Conservation (phyloP, 2,888 invertebrate species). For the Drosophila niveifrons region DNA sequence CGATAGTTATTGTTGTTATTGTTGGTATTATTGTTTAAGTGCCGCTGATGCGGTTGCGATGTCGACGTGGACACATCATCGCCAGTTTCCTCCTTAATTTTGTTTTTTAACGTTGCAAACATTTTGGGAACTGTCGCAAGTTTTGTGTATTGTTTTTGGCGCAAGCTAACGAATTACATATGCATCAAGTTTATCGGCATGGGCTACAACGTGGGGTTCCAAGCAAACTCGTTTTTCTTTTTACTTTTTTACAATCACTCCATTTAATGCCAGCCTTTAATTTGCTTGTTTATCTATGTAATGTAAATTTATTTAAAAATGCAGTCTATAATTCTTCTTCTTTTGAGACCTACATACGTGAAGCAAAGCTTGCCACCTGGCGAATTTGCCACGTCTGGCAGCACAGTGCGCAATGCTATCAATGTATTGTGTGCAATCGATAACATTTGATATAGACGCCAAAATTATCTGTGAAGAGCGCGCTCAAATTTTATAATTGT, state of each 20-base stretch:
- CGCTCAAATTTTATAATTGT: slow-evolving; percentile 68
- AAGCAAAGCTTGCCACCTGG: slow-evolving; percentile 55
- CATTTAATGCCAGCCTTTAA: slow-evolving; percentile 42
- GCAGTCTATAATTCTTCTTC: slow-evolving; percentile 51
- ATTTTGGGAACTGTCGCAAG: slow-evolving; percentile 85
- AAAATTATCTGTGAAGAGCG: slow-evolving; percentile 67
- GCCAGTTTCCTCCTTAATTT: slow-evolving; percentile 95
- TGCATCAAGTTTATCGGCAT: slow-evolving; percentile 28
- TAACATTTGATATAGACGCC: slow-evolving; percentile 62
- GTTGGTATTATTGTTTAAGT: slow-evolving; percentile 59
- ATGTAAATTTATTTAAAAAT: slow-evolving; percentile 74
- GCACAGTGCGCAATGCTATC: slow-evolving; percentile 7
- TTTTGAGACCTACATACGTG: slow-evolving; percentile 31
- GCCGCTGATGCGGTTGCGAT: slow-evolving; percentile 60
- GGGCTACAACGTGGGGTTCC: slow-evolving; percentile 24
- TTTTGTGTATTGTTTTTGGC: slow-evolving; percentile 19
- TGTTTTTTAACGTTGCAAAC: slow-evolving; percentile 95
- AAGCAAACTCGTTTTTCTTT: background rate
- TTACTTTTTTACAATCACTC: slow-evolving; percentile 59
- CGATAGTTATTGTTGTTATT: slow-evolving; percentile 82
- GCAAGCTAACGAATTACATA: slow-evolving; percentile 8
- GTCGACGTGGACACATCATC: slow-evolving; percentile 88
- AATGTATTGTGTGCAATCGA: slow-evolving; percentile 37
- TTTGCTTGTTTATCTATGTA: slow-evolving; percentile 64
- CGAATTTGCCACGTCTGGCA: slow-evolving; percentile 39